Evolutionary conservation across 1,140 invertebrate genomes (phyloP).

Genomic region (Magallana ariakensis): DNA sequence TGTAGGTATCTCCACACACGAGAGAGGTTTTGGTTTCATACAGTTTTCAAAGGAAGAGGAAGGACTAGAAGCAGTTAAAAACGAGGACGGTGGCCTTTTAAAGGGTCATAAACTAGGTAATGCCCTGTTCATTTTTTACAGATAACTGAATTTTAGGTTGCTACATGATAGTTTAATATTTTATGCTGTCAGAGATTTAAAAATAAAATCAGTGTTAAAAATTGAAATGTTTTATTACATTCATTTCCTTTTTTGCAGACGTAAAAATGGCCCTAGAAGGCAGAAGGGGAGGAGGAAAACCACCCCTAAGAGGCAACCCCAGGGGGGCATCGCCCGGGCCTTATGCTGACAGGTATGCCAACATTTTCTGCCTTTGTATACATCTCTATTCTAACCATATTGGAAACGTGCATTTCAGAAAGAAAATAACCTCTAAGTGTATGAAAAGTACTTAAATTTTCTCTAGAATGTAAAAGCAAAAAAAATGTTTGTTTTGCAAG

Average conservation of each 20-base stretch:
- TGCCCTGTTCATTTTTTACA: background rate
- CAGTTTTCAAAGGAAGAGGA: conserved; percentile 89
- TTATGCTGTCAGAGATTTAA: too few relatives aligned
- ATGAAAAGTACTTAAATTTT: too few relatives aligned
- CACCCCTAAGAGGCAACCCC: conserved; percentile 7
- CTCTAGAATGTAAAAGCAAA: too few relatives aligned
- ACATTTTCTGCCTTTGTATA: too few relatives aligned
- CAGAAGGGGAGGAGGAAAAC: conserved; percentile 61
- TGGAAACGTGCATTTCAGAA: too few relatives aligned
- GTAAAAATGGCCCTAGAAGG: conserved; percentile 82
- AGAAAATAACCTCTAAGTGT: too few relatives aligned
- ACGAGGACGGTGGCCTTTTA: conserved; percentile 85
- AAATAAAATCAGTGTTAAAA: too few relatives aligned
- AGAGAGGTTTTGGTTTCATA: conserved; percentile 91
- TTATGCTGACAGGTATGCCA: background rate
- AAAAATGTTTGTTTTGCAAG: conserved; percentile 11
- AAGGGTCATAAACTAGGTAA: conserved; percentile 85
- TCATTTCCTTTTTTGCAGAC: conserved; percentile 77
- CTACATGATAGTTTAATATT: background rate
- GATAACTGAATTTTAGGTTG: conserved; percentile 45
- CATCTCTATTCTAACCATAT: too few relatives aligned
- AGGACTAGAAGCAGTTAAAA: conserved; percentile 86
- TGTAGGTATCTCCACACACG: conserved; percentile 69
- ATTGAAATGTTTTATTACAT: background rate
- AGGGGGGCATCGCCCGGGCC: background rate